Percentiles rank a stretch among this genome's conserved stretches.
Conservation (phyloP, 1,140 invertebrate species). For the Pemphigus obesinymphae region DNA sequence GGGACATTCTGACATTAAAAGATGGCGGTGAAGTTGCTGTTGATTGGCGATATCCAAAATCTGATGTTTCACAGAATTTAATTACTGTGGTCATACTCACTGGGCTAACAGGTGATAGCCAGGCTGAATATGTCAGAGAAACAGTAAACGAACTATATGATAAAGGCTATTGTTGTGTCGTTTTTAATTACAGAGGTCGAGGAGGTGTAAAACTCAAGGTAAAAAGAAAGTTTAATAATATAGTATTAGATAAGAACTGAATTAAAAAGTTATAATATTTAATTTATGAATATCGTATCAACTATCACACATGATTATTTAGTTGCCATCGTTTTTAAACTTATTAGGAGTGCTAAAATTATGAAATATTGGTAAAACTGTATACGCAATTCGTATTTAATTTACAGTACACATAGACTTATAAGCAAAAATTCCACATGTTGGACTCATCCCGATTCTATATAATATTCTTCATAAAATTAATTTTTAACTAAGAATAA, state of each 20-base stretch:
- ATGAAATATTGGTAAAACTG: too few relatives aligned
- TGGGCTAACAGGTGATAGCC: constrained; percentile 61
- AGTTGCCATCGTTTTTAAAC: too few relatives aligned
- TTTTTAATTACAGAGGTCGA: constrained; percentile 76
- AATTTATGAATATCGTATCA: constrained; percentile 42
- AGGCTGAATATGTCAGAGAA: constrained; percentile 78
- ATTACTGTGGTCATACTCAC: constrained; percentile 76
- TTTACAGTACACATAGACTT: too few relatives aligned
- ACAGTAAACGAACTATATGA: constrained; percentile 64
- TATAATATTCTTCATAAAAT: too few relatives aligned
- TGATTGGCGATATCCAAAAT: constrained; percentile 63
- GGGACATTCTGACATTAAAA: constrained; percentile 68
- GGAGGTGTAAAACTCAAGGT: constrained; percentile 70
- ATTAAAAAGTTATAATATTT: constrained; percentile 42
- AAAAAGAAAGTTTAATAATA: constrained; percentile 36
- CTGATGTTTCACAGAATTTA: constrained; percentile 55
- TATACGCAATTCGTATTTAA: too few relatives aligned
- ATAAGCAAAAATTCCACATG: too few relatives aligned
- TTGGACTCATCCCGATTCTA: too few relatives aligned
- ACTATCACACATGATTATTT: too few relatives aligned
- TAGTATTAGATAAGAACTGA: background rate
- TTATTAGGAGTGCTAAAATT: too few relatives aligned
- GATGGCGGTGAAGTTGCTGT: constrained; percentile 81
- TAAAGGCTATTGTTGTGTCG: constrained; percentile 65
- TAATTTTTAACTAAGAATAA: too few relatives aligned